Percentiles rank a stretch among this genome's conserved stretches.
Evolutionary conservation across 1,140 invertebrate genomes (phyloP).

Genomic region (Achroia grisella): DNA sequence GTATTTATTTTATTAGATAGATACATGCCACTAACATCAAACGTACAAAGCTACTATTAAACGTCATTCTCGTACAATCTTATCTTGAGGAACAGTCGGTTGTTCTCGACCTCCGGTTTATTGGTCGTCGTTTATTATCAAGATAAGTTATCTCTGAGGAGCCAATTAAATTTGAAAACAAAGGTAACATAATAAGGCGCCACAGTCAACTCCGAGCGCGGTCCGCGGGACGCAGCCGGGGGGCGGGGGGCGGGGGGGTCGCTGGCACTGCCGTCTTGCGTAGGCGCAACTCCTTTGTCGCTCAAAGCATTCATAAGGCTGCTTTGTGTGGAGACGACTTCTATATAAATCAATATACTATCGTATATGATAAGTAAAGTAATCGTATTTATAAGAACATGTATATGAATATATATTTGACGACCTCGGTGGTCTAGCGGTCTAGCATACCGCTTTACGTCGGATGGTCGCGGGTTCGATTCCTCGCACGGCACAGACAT

Average conservation of each 20-base stretch:
- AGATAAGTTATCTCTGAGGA: constrained; percentile 68
- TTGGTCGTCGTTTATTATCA: constrained; percentile 71
- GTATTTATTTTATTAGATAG: too few relatives aligned
- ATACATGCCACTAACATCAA: constrained; percentile 8
- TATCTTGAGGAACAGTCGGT: constrained; percentile 55
- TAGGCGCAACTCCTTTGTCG: constrained; percentile 59
- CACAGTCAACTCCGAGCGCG: constrained; percentile 33
- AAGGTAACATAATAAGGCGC: constrained; percentile 72
- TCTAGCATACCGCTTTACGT: too few relatives aligned
- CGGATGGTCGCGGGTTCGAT: too few relatives aligned
- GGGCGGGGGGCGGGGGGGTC: constrained; percentile 22
- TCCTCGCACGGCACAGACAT: too few relatives aligned
- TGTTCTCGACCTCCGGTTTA: constrained; percentile 61
- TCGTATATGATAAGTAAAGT: too few relatives aligned
- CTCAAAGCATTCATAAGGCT: constrained; percentile 43
- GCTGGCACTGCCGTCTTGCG: constrained; percentile 36
- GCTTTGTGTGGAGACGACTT: constrained; percentile 36
- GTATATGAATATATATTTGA: too few relatives aligned
- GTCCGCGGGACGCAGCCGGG: constrained; percentile 6
- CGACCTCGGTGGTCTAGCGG: too few relatives aligned
- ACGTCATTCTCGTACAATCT: constrained; percentile 50
- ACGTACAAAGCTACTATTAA: constrained; percentile 35
- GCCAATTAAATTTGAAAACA: constrained; percentile 74
- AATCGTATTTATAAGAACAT: too few relatives aligned
- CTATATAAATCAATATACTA: constrained; percentile 7